phyloP scores from a whole-genome alignment of 2,888 invertebrate species.

The Coleophora flavipennella region DNA sequence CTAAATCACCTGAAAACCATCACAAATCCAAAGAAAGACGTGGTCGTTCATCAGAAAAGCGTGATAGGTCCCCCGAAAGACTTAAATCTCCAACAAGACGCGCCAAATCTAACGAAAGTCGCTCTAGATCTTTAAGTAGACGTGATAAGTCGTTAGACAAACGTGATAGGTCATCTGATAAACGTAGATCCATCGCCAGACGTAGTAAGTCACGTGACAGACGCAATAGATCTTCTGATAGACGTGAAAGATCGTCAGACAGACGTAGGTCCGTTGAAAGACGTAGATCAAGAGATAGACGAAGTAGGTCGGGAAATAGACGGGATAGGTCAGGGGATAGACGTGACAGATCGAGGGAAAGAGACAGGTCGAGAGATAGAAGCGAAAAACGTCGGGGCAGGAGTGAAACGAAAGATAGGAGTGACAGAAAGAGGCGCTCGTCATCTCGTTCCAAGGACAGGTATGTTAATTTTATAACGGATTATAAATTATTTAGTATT shows the following conservation, averaged over 20 bases:
- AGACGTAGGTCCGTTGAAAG: no score
- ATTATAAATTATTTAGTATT: no score
- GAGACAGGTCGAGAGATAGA: conserved; percentile 8
- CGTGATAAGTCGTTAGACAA: neutral
- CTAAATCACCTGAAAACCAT: neutral
- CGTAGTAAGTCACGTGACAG: conserved; percentile 7
- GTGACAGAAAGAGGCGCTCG: conserved; percentile 27
- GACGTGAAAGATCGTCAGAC: no score
- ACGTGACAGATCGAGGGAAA: conserved; percentile 14
- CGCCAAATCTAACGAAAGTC: conserved; percentile 10
- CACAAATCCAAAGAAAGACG: conserved; percentile 14
- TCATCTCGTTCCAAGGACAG: conserved; percentile 32
- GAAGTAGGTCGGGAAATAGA: conserved; percentile 13
- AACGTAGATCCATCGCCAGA: no score
- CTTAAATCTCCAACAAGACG: conserved; percentile 16
- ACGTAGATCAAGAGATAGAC: conserved; percentile 6
- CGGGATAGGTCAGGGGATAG: conserved; percentile 14
- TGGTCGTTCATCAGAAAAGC: conserved; percentile 17
- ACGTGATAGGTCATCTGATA: no score
- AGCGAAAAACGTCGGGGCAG: no score
- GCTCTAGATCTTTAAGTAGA: conserved; percentile 13
- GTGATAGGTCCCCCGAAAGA: conserved; percentile 1
- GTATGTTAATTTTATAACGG: conserved; percentile 8
- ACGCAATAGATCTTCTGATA: conserved; percentile 12
- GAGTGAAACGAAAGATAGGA: neutral